Conservation (phyloP, 1,140 invertebrate genomes). For the Drosophila auraria region DNA sequence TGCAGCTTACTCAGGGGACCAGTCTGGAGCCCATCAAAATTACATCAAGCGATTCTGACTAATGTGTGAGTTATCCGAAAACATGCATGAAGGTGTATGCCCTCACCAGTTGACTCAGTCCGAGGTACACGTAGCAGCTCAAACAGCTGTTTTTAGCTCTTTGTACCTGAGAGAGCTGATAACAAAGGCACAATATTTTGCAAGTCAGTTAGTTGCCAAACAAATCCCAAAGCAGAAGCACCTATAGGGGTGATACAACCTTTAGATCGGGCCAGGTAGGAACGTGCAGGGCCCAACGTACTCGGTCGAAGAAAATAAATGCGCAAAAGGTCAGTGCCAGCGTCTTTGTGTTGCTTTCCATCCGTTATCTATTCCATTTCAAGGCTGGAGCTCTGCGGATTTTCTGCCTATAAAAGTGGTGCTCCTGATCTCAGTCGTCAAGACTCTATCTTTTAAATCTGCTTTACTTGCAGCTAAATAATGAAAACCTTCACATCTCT, state of each 20-base stretch:
- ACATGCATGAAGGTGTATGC: neutral
- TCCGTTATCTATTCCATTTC: neutral
- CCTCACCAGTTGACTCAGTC: neutral
- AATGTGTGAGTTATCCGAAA: neutral
- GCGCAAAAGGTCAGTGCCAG: slow-evolving; percentile 16
- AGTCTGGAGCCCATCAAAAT: neutral
- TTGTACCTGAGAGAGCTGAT: slow-evolving; percentile 35
- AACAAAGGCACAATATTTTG: slow-evolving; percentile 20
- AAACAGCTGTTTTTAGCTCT: slow-evolving; percentile 36
- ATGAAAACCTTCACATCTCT: slow-evolving; percentile 31
- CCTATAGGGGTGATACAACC: slow-evolving; percentile 7
- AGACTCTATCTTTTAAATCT: neutral
- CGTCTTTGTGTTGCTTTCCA: slow-evolving; percentile 13
- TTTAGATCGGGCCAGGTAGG: slow-evolving; percentile 23
- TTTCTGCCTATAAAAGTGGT: slow-evolving; percentile 1
- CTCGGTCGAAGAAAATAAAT: neutral
- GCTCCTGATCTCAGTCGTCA: neutral
- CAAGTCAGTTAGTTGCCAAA: slow-evolving; percentile 59
- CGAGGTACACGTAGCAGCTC: slow-evolving; percentile 24
- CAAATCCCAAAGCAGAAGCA: slow-evolving; percentile 32
- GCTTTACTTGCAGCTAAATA: slow-evolving; percentile 17
- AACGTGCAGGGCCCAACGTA: slow-evolving; percentile 19
- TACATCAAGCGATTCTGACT: neutral
- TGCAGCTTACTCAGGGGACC: neutral
- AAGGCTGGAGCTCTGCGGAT: neutral